phyloP scores from a whole-genome alignment of 2,888 invertebrate genomes.

The Craniophora ligustri region DNA sequence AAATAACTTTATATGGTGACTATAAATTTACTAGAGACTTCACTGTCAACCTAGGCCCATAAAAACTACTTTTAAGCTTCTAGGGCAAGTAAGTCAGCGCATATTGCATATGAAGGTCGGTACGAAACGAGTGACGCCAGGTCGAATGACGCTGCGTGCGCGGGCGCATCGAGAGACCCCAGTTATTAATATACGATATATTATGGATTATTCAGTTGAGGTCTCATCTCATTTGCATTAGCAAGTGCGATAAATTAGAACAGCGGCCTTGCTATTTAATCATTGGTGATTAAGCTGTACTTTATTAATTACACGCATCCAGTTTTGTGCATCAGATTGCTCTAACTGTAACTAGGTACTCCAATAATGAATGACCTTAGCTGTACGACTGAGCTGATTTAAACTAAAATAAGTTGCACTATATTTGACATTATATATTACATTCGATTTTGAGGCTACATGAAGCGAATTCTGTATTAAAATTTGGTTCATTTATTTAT shows the following conservation, averaged over 20 bases:
- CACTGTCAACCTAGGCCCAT: too few species aligned
- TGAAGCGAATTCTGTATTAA: neutral
- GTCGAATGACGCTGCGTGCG: slow-evolving; percentile 25
- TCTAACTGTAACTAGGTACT: slow-evolving; percentile 7
- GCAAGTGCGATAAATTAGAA: slow-evolving; percentile 67
- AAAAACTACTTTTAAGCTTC: too few species aligned
- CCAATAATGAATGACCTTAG: slow-evolving; percentile 32
- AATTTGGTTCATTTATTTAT: slow-evolving; percentile 6
- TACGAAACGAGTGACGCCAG: slow-evolving; percentile 11
- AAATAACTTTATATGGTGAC: too few species aligned
- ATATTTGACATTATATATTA: slow-evolving; percentile 29
- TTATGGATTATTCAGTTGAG: slow-evolving; percentile 55
- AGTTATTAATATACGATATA: slow-evolving; percentile 53
- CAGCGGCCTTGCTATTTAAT: slow-evolving; percentile 70
- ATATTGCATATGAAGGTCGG: slow-evolving; percentile 50
- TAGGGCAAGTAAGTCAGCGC: too few species aligned
- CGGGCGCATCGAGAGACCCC: slow-evolving; percentile 55
- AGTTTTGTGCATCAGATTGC: slow-evolving; percentile 22
- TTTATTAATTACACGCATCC: slow-evolving; percentile 31
- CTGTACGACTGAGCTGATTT: slow-evolving; percentile 29
- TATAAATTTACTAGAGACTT: too few species aligned
- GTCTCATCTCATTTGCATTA: slow-evolving; percentile 70
- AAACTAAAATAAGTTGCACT: slow-evolving; percentile 34
- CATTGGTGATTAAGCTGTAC: slow-evolving; percentile 38
- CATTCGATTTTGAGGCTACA: slow-evolving; percentile 13